Conservation (phyloP, 2,888 invertebrate species). For the Trichogramma dendrolimi region DNA sequence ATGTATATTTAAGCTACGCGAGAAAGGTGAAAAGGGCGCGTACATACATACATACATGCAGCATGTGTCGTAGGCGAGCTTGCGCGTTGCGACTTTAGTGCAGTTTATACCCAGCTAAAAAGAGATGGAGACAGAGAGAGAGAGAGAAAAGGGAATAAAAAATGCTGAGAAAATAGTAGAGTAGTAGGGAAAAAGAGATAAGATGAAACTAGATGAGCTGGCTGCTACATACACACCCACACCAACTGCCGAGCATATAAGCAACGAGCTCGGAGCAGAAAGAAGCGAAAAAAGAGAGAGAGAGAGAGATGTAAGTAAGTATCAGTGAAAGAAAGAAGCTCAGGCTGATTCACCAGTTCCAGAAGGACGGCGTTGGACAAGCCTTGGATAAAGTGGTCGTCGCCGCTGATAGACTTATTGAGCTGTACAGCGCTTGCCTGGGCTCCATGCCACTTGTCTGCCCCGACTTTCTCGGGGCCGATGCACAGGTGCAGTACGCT, state of each 20-base stretch:
- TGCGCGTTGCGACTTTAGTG: no score
- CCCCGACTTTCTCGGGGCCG: no score
- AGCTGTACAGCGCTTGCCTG: neutral
- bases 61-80: no score
- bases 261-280: no score
- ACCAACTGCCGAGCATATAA: neutral
- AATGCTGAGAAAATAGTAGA: slow-evolving; percentile 22
- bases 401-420: slow-evolving; percentile 14
- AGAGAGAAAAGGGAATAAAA: slow-evolving; percentile 22
- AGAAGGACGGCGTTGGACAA: slow-evolving; percentile 2
- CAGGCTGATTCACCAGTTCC: slow-evolving; percentile 7
- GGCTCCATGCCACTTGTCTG: no score
- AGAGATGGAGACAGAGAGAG: neutral
- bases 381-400: neutral
- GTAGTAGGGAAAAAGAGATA: slow-evolving; percentile 13
- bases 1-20: no score
- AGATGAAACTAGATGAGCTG: slow-evolving; percentile 26
- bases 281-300: neutral
- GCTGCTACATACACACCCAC: no score
- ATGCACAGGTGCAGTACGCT: no score
- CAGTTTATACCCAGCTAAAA: neutral
- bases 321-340: slow-evolving; percentile 6
- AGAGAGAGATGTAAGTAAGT: neutral
- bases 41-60: no score
- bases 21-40: no score